These are phyloP conservation scores for Callimorpha dominula DNA, from an alignment of 2,888 invertebrate species.

Conservation along the genomic window DNA sequence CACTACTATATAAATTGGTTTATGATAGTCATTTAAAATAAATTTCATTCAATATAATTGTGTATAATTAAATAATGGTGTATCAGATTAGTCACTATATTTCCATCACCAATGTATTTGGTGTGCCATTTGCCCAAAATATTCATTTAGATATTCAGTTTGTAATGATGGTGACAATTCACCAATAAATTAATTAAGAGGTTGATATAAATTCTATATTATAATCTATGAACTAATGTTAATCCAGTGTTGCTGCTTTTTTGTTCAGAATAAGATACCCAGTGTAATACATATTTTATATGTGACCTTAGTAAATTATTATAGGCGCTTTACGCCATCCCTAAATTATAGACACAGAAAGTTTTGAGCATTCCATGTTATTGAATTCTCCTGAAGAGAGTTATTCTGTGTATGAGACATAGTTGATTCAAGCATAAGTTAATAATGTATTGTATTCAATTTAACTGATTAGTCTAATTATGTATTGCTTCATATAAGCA, in stretches of 20 bases:
- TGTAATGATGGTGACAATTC: conserved; percentile 39
- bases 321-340: conserved; percentile 41
- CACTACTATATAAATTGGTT: conserved; percentile 21
- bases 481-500: conserved; percentile 67
- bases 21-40: conserved; percentile 33
- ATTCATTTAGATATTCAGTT: conserved; percentile 28
- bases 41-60: conserved; percentile 25
- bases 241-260: conserved; percentile 61
- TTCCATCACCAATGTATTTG: conserved; percentile 36
- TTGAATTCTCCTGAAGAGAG: conserved; percentile 65
- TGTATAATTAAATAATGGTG: conserved; percentile 36
- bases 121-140: conserved; percentile 35
- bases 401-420: conserved; percentile 61
- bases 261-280: conserved; percentile 60
- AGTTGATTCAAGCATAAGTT: conserved; percentile 64
- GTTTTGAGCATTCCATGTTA: conserved; percentile 78
- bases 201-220: conserved; percentile 51
- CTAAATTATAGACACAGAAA: conserved; percentile 63
- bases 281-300: conserved; percentile 69
- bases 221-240: conserved; percentile 56
- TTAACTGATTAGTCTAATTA: conserved; percentile 68
- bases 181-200: conserved; percentile 47
- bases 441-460: conserved; percentile 65
- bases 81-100: conserved; percentile 31
- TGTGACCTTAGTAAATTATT: conserved; percentile 68